These are phyloP conservation scores for Capromys pilorides DNA, from an alignment of 2,797 vertebrate species.

Conservation along the genomic window DNA sequence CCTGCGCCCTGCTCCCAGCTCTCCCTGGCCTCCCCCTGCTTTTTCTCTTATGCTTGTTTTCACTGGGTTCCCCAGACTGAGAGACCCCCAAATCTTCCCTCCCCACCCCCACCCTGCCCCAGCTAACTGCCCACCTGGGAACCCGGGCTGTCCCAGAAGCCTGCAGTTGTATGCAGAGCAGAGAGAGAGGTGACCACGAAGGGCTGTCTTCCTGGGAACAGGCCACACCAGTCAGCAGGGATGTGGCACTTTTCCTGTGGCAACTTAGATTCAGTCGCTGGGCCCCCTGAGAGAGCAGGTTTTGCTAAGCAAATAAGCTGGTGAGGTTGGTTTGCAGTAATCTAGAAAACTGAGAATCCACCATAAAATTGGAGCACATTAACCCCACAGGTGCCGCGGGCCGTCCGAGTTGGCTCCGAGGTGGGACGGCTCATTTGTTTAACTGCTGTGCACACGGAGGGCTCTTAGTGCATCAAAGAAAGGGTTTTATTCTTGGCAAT, in stretches of 20 bases:
- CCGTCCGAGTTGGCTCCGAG: not conserved
- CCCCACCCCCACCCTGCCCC: not conserved
- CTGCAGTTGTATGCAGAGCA: conserved; percentile 43
- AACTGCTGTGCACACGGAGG: not conserved
- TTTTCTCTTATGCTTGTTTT: not conserved
- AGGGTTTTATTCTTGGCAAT: not conserved
- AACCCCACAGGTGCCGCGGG: conserved; percentile 60
- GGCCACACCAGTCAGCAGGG: conserved; percentile 75
- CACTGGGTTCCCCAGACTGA: not conserved
- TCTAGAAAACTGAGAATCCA: conserved; percentile 76
- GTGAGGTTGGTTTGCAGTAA: conserved; percentile 58
- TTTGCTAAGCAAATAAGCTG: conserved; percentile 83
- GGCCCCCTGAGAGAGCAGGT: conserved; percentile 74
- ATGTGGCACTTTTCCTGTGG: conserved; percentile 73
- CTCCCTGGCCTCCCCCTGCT: not conserved
- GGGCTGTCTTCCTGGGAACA: conserved; percentile 66
- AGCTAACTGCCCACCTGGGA: not conserved
- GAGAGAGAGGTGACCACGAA: conserved; percentile 75
- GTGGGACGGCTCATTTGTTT: conserved; percentile 39
- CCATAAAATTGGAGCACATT: conserved; percentile 73
- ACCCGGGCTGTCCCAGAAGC: not conserved
- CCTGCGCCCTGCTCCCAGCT: not conserved
- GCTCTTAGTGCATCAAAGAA: conserved; percentile 22
- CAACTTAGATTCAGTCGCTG: conserved; percentile 78
- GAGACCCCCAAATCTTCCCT: not conserved